Evolutionary conservation across 1,140 invertebrate species (phyloP).

Genomic region (Lineus longissimus): DNA sequence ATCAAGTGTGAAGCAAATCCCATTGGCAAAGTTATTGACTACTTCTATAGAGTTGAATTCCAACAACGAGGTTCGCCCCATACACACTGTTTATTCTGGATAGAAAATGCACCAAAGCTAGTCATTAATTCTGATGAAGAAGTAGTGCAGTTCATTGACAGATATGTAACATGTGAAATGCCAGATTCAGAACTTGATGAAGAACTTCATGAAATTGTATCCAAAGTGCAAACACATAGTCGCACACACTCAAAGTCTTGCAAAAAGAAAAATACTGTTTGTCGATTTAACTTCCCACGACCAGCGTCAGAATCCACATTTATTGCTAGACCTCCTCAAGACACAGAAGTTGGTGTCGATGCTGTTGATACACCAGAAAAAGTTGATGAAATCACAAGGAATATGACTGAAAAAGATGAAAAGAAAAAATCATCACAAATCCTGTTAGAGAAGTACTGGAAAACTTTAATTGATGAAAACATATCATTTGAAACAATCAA

Average conservation of each 20-base stretch:
- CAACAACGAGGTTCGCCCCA: conserved; percentile 9
- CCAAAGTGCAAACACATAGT: neutral
- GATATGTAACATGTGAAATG: neutral
- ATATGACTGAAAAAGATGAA: too few relatives aligned
- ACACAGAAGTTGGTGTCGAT: too few relatives aligned
- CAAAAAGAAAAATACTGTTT: neutral
- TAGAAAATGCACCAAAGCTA: too few relatives aligned
- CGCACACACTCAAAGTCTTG: neutral
- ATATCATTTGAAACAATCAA: too few relatives aligned
- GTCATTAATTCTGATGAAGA: conserved; percentile 14
- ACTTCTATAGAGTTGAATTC: conserved; percentile 2
- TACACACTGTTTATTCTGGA: conserved; percentile 43
- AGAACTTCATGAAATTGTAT: neutral
- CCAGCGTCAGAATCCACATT: neutral
- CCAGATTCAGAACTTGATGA: neutral
- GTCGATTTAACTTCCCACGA: conserved; percentile 1
- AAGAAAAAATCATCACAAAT: too few relatives aligned
- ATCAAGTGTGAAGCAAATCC: conserved; percentile 5
- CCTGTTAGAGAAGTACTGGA: too few relatives aligned
- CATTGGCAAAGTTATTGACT: conserved; percentile 15
- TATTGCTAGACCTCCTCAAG: too few relatives aligned
- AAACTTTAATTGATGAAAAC: too few relatives aligned
- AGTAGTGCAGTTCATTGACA: neutral
- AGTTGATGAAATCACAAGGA: too few relatives aligned
- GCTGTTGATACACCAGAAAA: too few relatives aligned